Evolutionary conservation across 2,797 vertebrate species (phyloP).

Genomic region (Peromyscus eremicus): DNA sequence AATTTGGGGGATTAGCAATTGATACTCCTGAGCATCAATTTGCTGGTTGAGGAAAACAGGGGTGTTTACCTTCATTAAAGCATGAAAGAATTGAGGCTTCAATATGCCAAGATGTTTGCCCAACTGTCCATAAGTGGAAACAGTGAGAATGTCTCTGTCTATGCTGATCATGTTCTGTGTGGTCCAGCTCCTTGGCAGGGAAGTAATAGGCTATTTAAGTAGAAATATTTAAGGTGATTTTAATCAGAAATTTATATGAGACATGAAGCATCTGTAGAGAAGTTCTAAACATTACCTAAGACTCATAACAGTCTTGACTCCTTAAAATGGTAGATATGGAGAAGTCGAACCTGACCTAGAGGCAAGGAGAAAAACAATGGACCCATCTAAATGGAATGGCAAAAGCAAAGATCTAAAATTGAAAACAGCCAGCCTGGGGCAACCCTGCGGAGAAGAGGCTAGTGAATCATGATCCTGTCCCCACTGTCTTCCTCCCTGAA

Average conservation of each 20-base stretch:
- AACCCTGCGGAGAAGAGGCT: background rate
- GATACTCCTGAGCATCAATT: background rate
- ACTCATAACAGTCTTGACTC: background rate
- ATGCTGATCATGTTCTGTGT: background rate
- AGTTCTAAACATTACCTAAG: background rate
- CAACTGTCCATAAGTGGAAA: background rate
- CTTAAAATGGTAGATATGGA: background rate
- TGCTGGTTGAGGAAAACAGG: background rate
- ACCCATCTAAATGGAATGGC: background rate
- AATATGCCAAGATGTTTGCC: background rate
- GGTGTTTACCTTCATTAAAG: background rate
- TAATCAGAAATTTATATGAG: background rate
- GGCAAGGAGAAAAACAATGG: background rate
- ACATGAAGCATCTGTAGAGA: background rate
- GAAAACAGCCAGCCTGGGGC: background rate
- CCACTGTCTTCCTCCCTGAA: background rate
- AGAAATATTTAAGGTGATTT: background rate
- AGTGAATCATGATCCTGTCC: background rate
- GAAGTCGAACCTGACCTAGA: background rate
- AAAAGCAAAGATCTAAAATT: background rate
- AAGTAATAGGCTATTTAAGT: background rate
- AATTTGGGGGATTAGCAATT: background rate
- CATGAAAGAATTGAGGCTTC: background rate
- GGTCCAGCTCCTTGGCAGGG: background rate
- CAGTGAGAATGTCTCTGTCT: background rate